Conservation (phyloP, 2,797 vertebrate genomes). For the Malacoctenus gilli region DNA sequence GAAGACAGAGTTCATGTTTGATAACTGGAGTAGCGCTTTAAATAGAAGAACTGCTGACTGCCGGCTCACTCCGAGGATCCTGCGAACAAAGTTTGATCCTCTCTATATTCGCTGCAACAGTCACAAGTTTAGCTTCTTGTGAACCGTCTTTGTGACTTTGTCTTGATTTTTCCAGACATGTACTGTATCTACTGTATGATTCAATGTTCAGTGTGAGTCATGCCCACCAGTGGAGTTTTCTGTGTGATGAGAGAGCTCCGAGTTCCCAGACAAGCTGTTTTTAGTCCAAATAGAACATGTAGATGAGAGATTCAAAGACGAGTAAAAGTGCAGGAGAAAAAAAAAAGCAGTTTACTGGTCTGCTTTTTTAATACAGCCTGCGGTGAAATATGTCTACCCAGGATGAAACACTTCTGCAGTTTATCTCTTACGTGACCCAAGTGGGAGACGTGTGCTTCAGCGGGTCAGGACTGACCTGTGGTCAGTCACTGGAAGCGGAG, state of each 20-base stretch:
- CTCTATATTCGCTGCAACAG: not conserved
- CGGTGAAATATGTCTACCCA: not conserved
- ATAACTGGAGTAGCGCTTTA: not conserved
- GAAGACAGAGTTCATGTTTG: not conserved
- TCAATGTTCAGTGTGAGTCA: conserved; percentile 45
- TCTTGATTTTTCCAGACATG: conserved; percentile 24
- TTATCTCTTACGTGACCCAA: not conserved
- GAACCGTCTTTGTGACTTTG: conserved; percentile 4
- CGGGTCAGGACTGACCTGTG: conserved; percentile 13
- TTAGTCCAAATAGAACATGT: conserved; percentile 35
- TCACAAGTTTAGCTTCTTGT: not conserved
- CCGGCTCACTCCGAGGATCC: conserved; percentile 1
- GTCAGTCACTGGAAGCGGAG: conserved; percentile 3
- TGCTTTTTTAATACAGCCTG: conserved; percentile 4
- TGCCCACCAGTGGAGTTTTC: conserved; percentile 26
- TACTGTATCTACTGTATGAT: conserved; percentile 38
- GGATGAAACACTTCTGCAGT: not conserved
- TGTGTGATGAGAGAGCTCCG: conserved; percentile 29
- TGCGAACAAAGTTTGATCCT: not conserved
- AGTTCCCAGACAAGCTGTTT: conserved; percentile 38
- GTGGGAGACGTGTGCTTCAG: conserved; percentile 3
- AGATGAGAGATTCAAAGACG: conserved; percentile 34
- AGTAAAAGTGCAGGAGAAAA: conserved; percentile 9
- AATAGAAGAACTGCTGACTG: not conserved
- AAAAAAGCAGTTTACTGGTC: conserved; percentile 7